Percentiles rank a stretch among this genome's conserved stretches.
phyloP scores from a whole-genome alignment of 2,888 invertebrate species.

The Rhodophaea formosa region DNA sequence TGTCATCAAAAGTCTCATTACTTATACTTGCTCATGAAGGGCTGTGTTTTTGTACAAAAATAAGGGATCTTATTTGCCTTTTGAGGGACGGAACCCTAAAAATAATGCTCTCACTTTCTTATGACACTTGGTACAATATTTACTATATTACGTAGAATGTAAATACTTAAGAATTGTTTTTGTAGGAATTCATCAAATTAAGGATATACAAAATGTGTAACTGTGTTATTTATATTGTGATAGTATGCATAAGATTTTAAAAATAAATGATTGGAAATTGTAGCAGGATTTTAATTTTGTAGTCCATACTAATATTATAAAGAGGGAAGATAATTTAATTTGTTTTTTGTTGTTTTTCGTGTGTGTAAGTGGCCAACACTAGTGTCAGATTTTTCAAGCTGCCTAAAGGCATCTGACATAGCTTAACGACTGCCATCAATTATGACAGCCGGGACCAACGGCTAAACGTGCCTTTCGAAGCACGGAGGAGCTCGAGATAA shows the following conservation, averaged over 20 bases:
- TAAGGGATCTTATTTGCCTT: too few relatives aligned
- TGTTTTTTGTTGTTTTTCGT: too few relatives aligned
- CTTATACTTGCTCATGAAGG: background rate
- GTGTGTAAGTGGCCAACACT: too few relatives aligned
- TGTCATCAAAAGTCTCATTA: background rate
- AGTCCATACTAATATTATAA: too few relatives aligned
- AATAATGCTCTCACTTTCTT: background rate
- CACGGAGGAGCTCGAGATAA: too few relatives aligned
- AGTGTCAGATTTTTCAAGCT: too few relatives aligned
- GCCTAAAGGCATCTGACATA: too few relatives aligned
- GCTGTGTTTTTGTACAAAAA: background rate
- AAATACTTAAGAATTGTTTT: background rate
- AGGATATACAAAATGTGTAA: background rate
- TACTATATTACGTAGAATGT: background rate
- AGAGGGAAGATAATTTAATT: too few relatives aligned
- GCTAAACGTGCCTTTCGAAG: too few relatives aligned
- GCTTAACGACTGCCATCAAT: too few relatives aligned
- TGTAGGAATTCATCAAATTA: background rate
- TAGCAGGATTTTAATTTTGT: background rate
- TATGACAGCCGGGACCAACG: too few relatives aligned
- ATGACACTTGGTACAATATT: background rate
- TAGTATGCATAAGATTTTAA: conserved; percentile 46
- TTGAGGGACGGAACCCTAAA: too few relatives aligned
- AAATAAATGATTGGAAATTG: conserved; percentile 32
- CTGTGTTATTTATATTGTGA: conserved; percentile 43